Percentiles rank a stretch among this genome's conserved stretches.
phyloP scores from a whole-genome alignment of 2,888 invertebrate species.

The Drosophila eohydei region DNA sequence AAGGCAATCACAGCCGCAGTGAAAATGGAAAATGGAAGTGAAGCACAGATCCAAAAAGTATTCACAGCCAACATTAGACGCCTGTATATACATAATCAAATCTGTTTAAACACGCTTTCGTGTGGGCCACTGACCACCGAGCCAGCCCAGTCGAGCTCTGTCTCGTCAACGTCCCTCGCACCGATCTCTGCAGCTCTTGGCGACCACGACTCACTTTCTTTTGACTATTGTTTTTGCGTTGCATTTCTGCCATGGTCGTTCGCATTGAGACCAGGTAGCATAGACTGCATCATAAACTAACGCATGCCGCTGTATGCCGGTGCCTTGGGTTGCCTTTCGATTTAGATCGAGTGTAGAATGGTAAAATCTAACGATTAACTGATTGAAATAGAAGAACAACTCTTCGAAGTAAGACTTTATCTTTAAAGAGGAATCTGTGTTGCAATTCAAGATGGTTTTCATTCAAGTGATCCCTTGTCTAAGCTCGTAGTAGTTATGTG shows the following conservation, averaged over 20 bases:
- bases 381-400: conserved; percentile 25
- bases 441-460: too few species aligned
- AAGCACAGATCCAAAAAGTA: conserved; percentile 38
- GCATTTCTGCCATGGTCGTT: conserved; percentile 40
- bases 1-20: conserved; percentile 8
- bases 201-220: conserved; percentile 48
- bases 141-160: conserved; percentile 17
- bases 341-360: conserved; percentile 37
- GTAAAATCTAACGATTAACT: conserved; percentile 3
- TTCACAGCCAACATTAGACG: conserved; percentile 14
- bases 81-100: conserved; percentile 57
- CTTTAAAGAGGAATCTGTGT: neutral
- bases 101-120: conserved; percentile 60
- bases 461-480: too few species aligned
- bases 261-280: conserved; percentile 32
- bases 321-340: conserved; percentile 16
- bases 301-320: conserved; percentile 7
- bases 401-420: neutral
- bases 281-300: conserved; percentile 44
- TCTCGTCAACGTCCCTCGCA: conserved; percentile 1
- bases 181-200: neutral
- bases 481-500: neutral
- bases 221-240: conserved; percentile 23
- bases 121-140: conserved; percentile 51
- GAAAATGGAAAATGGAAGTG: conserved; percentile 46